Base-by-base conservation (phyloP, 2,113 vertebrate genomes). In the Marmota monax region DNA sequence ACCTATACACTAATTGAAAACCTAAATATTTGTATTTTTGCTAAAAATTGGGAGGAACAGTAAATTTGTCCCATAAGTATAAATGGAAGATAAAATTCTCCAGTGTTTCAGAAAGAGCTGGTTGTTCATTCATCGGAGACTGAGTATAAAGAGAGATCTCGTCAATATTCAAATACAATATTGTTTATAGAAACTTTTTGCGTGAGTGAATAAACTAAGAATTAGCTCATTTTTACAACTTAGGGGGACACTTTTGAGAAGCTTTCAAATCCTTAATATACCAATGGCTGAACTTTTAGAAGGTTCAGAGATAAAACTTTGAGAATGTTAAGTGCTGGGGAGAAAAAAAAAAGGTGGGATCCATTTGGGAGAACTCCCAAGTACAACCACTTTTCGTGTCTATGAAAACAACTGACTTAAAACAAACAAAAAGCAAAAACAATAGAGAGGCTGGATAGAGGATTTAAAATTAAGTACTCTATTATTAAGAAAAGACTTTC, bases 341-440 rank as follows among this genome's bases (percentile, higher is more conserved):
- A 4, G 42, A 45, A 61, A 63, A 51, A 73, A 23, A 7, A 20
- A 5, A 14, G 20, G 56, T 58, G 20, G 56, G 56, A 37, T 84
- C 23, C 7, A 45, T 63, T 88, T 76, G 11, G 39, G 39, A 20
- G 18, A 29, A 72, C 53, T 67, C 18, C 23, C 27, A 92, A 56
- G 14, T 78, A 86, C 45, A 93, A 45, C 11, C 7, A 70, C 48
- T 14, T 34, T 84, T 53, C 72, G 29, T 67, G 42, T 5, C 67
- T 76, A 14, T 72, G 42, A 96, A 84, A 96, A 80, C 76, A 96
- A 73, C 23, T 69, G 20, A 65, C 39, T 74, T 74, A 9, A 5
- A 13, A 73, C 34, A 53, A 67, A 39, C 37, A 34, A 37, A 23
- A 84, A 70, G 12, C 17, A 51, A 70, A 84, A 61, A 13, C 16